These are phyloP conservation scores for Syrmaticus mikado DNA, from an alignment of 2,113 vertebrate genomes.

Conservation along the genomic window DNA sequence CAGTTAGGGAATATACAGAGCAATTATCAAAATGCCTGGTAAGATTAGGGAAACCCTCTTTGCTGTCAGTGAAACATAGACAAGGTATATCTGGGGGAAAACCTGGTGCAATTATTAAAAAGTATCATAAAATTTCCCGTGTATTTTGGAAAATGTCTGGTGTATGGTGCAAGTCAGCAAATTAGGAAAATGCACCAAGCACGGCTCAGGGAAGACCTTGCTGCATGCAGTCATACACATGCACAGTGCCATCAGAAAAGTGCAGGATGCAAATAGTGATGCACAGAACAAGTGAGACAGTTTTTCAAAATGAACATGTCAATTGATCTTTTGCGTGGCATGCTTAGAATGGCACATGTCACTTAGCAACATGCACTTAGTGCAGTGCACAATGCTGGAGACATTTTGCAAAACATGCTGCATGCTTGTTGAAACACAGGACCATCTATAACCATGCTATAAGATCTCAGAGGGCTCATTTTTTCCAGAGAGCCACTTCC, in stretches of 20 bases:
- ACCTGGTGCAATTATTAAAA: neutral
- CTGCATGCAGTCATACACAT: too few species aligned
- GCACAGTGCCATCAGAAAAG: accelerated
- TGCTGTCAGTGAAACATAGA: accelerated
- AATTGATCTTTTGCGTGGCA: neutral
- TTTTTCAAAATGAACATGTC: neutral
- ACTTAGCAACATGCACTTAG: neutral
- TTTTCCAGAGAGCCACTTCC: neutral
- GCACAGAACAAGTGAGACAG: neutral
- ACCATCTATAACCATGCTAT: neutral
- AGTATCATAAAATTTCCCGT: accelerated
- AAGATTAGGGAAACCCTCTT: accelerated
- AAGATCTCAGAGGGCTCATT: neutral
- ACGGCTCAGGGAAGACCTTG: accelerated
- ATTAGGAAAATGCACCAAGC: accelerated
- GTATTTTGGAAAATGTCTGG: neutral
- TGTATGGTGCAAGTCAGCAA: accelerated
- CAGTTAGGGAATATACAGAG: neutral
- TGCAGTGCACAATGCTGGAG: accelerated
- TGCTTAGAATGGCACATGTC: accelerated
- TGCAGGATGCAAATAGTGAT: neutral
- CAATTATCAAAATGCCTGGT: neutral
- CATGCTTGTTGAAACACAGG: accelerated
- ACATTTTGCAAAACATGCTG: accelerated
- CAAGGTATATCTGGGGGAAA: accelerated